Percentiles rank a stretch among this genome's conserved stretches.
Conservation (phyloP, 2,888 invertebrate genomes). For the Exephanes ischioxanthus region DNA sequence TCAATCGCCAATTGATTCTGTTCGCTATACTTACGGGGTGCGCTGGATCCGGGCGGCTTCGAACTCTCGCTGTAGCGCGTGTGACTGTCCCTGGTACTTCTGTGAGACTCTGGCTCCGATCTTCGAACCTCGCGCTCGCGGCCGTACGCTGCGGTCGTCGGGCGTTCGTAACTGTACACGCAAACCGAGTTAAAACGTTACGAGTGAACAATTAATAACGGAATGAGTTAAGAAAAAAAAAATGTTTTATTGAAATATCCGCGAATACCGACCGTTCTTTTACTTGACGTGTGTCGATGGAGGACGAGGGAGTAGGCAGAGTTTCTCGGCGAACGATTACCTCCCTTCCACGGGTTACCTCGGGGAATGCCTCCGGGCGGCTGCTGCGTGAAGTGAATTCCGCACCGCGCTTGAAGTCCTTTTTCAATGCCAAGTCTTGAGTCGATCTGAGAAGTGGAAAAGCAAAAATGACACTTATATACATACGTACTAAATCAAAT, state of each 20-base stretch:
- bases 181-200: conserved; percentile 10
- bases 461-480: conserved; percentile 9
- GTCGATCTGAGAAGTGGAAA: conserved; percentile 74
- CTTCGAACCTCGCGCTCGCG: conserved; percentile 83
- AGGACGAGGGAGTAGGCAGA: conserved; percentile 77
- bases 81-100: conserved; percentile 82
- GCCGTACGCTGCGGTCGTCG: conserved; percentile 77
- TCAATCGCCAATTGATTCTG: conserved; percentile 68
- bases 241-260: not conserved
- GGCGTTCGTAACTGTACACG: conserved; percentile 80
- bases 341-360: conserved; percentile 82
- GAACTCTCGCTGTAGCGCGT: conserved; percentile 82
- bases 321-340: conserved; percentile 82
- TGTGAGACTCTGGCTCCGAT: conserved; percentile 81
- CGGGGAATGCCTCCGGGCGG: conserved; percentile 81
- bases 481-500: not conserved
- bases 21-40: conserved; percentile 81
- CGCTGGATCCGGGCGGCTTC: conserved; percentile 81
- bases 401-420: conserved; percentile 81
- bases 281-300: conserved; percentile 82
- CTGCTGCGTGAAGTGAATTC: conserved; percentile 82
- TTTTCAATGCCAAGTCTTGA: conserved; percentile 81
- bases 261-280: conserved; percentile 80
- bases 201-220: not conserved
- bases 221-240: not conserved